phyloP scores from a whole-genome alignment of 2,797 vertebrate species.

The Podargus strigoides region DNA sequence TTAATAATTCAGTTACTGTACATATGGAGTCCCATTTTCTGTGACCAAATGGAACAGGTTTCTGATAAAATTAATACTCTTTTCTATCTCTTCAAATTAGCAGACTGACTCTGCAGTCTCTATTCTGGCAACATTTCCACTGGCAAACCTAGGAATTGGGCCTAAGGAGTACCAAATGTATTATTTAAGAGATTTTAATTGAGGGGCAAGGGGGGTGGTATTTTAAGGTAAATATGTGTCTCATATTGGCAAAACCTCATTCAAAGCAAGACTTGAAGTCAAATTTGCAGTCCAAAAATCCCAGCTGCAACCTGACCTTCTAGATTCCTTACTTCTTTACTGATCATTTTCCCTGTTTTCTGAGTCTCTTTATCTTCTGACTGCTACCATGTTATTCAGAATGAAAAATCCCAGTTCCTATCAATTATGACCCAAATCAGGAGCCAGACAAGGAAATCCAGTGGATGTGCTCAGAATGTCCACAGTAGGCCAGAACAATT shows the following conservation, averaged over 20 bases:
- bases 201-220: fast-evolving
- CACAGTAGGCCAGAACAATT: background rate
- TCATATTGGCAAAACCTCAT: background rate
- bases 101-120: background rate
- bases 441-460: background rate
- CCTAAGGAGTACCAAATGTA: background rate
- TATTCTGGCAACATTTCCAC: background rate
- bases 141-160: background rate
- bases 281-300: background rate
- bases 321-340: background rate
- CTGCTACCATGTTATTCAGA: background rate
- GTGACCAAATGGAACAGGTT: conserved; percentile 26
- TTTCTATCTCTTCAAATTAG: conserved; percentile 16
- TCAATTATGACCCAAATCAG: background rate
- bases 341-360: background rate
- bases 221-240: background rate
- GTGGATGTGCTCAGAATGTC: background rate
- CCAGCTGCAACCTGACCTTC: background rate
- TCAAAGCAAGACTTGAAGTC: background rate
- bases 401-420: background rate
- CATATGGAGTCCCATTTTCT: conserved; percentile 65
- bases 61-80: conserved; percentile 24
- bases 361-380: background rate
- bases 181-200: background rate
- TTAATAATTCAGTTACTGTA: conserved; percentile 69